Conservation (phyloP, 2,113 vertebrate genomes). For the Rutilus rutilus region DNA sequence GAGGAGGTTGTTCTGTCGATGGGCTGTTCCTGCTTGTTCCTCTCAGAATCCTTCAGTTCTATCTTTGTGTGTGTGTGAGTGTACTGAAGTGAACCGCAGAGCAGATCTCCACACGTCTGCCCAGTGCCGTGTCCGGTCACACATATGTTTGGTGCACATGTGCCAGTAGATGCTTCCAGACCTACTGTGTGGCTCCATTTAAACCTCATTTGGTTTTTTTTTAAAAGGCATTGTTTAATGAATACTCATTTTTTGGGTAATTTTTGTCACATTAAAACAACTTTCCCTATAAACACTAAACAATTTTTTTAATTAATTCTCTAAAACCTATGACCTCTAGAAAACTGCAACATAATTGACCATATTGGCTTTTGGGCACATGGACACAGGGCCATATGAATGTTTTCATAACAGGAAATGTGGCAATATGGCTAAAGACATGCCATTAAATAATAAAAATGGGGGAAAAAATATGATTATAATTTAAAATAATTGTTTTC, state of each 20-base stretch:
- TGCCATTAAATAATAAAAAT: background rate
- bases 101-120: constrained; percentile 31
- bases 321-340: background rate
- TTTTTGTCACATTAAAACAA: background rate
- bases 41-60: constrained; percentile 26
- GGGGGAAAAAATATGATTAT: background rate
- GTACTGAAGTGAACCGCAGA: constrained; percentile 27
- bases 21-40: background rate
- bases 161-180: constrained; percentile 23
- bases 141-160: constrained; percentile 39
- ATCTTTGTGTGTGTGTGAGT: background rate
- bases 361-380: background rate
- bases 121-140: constrained; percentile 23
- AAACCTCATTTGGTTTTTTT: background rate
- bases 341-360: background rate
- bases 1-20: constrained; percentile 16
- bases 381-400: background rate
- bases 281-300: background rate
- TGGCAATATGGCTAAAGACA: background rate
- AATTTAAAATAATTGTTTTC: background rate
- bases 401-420: background rate
- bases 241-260: background rate
- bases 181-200: background rate
- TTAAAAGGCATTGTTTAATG: background rate
- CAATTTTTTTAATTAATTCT: background rate